A percentile compares a stretch with the other conserved stretches of the same genome.
Evolutionary conservation across 2,888 invertebrate genomes (phyloP).

Genomic region (Leptopilina syphax): DNA sequence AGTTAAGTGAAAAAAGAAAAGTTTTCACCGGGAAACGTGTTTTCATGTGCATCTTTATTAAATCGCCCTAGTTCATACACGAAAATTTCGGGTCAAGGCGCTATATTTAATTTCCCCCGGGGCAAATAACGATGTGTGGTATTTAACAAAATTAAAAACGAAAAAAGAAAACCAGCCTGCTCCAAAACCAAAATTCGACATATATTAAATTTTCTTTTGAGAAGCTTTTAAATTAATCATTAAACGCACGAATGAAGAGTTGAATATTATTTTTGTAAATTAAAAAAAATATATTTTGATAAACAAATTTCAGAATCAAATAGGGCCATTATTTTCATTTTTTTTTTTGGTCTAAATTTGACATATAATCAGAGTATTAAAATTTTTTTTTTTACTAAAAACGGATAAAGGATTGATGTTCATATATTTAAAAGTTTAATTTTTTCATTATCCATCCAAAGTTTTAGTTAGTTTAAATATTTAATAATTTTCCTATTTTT

Average conservation of each 20-base stretch:
- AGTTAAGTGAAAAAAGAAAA: not conserved
- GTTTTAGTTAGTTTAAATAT: too few species aligned
- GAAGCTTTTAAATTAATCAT: not conserved
- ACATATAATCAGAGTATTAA: not conserved
- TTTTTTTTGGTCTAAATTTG: not conserved
- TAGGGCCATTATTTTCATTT: too few species aligned
- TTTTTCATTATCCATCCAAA: too few species aligned
- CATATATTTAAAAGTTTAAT: too few species aligned
- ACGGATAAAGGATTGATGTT: too few species aligned
- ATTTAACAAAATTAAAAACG: conserved; percentile 30
- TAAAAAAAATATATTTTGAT: not conserved
- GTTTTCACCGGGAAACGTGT: not conserved
- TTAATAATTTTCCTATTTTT: too few species aligned
- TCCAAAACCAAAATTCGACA: not conserved
- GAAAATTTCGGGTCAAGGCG: conserved; percentile 30
- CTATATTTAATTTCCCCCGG: conserved; percentile 23
- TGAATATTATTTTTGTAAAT: not conserved
- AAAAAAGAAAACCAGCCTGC: not conserved
- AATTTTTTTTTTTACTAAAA: not conserved
- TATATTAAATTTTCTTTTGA: not conserved
- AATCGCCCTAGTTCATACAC: conserved; percentile 18
- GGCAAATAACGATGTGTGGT: conserved; percentile 9
- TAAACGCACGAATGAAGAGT: not conserved
- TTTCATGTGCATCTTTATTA: conserved; percentile 6
- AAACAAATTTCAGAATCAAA: too few species aligned